Percentiles rank a stretch among this genome's conserved stretches.
phyloP scores from a whole-genome alignment of 2,113 vertebrate genomes.

The Psammodynastes pulverulentus region DNA sequence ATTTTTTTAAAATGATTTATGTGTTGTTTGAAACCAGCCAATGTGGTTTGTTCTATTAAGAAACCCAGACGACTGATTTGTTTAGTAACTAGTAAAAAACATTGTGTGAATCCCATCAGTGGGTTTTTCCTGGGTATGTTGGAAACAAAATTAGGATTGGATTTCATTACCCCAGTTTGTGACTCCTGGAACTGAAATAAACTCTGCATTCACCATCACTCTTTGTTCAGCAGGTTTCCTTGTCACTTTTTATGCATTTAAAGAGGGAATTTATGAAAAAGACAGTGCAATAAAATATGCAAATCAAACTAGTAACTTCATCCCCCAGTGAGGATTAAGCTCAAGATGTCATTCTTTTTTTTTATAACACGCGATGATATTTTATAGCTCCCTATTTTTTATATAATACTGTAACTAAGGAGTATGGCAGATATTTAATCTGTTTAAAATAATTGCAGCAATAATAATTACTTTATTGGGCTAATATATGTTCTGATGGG shows the following conservation, averaged over 20 bases:
- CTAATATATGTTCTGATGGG: conserved; percentile 43
- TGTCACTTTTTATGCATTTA: conserved; percentile 52
- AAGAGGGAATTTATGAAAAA: conserved; percentile 65
- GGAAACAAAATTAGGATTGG: neutral
- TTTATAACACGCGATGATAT: conserved; percentile 50
- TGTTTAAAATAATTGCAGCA: conserved; percentile 67
- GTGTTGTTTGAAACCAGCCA: neutral
- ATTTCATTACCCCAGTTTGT: neutral
- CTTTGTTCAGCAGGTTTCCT: conserved; percentile 8
- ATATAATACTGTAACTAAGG: conserved; percentile 39
- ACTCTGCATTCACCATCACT: neutral
- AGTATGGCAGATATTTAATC: conserved; percentile 64
- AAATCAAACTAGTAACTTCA: conserved; percentile 60
- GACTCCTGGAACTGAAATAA: neutral
- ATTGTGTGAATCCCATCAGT: neutral
- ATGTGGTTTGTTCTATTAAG: neutral
- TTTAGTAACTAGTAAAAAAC: neutral
- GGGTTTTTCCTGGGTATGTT: neutral
- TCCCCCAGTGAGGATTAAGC: conserved; percentile 52
- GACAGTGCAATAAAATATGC: conserved; percentile 61
- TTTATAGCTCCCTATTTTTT: conserved; percentile 53
- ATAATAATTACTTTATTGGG: conserved; percentile 65
- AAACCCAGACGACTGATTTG: neutral
- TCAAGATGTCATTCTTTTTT: conserved; percentile 55
- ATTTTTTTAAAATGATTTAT: neutral